Conservation (phyloP, 2,113 vertebrate genomes). For the Tapirus terrestris region DNA sequence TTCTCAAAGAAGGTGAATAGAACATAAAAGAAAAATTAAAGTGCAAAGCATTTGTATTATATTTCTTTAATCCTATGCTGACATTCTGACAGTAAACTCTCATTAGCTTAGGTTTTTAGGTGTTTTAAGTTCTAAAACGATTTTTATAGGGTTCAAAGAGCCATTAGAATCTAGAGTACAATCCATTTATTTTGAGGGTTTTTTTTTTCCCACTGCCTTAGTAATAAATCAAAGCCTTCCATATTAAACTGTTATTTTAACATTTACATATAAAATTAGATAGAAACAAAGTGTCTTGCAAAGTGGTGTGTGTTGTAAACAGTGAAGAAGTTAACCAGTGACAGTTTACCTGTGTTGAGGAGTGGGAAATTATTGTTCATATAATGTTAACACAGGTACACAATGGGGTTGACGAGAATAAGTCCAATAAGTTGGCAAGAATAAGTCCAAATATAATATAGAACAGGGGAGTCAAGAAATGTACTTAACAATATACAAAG, state of each 20-base stretch:
- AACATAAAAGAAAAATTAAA: background rate
- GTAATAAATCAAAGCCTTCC: background rate
- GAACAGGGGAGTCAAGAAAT: background rate
- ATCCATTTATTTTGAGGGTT: background rate
- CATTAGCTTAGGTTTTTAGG: background rate
- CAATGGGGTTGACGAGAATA: rapidly evolving
- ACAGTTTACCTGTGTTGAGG: background rate
- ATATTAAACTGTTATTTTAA: background rate
- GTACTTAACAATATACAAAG: background rate
- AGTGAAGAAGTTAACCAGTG: background rate
- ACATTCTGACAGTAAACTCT: background rate
- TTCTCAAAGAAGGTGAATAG: background rate
- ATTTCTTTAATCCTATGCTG: background rate
- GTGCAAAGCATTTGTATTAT: background rate
- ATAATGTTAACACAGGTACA: background rate
- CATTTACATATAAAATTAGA: background rate
- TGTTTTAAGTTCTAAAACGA: background rate
- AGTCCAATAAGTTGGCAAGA: background rate
- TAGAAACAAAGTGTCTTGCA: background rate
- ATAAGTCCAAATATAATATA: background rate
- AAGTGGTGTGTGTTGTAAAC: background rate
- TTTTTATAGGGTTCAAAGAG: background rate
- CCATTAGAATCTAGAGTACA: background rate
- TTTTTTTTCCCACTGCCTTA: background rate
- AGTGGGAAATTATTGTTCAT: background rate